A percentile compares a stretch with the other conserved stretches of the same genome.
These are phyloP conservation scores for Eristalis intricaria DNA, from an alignment of 2,888 invertebrate species.

Conservation along the genomic window DNA sequence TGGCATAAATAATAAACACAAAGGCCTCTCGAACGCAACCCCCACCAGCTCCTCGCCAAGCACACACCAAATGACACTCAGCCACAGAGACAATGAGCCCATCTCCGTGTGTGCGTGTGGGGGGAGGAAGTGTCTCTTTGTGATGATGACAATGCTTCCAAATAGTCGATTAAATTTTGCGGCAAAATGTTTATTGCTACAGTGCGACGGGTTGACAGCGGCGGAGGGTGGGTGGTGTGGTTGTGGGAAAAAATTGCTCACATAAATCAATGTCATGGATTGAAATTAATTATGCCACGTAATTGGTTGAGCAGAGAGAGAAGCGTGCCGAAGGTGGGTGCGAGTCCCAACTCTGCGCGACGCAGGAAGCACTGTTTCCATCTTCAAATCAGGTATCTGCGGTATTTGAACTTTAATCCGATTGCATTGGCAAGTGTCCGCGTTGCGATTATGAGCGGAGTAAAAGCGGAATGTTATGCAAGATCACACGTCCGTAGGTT, in stretches of 20 bases:
- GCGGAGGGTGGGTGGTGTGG: not conserved
- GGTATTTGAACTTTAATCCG: not conserved
- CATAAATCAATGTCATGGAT: conserved; percentile 64
- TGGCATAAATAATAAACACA: conserved; percentile 26
- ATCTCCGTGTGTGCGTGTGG: not conserved
- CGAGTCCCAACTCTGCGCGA: no score
- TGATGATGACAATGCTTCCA: conserved; percentile 33
- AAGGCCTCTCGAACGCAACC: not conserved
- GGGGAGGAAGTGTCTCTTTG: not conserved
- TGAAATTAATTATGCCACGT: conserved; percentile 64
- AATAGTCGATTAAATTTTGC: conserved; percentile 44
- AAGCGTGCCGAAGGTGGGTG: not conserved
- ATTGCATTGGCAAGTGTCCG: not conserved
- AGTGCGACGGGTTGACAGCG: not conserved
- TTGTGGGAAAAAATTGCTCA: conserved; percentile 4
- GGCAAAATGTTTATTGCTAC: conserved; percentile 28
- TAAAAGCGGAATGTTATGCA: not conserved
- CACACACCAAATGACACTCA: not conserved
- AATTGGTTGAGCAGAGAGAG: conserved; percentile 44
- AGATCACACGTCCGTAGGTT: not conserved
- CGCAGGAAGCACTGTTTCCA: not conserved
- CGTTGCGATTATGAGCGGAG: not conserved
- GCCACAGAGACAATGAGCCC: not conserved
- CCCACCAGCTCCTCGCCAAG: not conserved
- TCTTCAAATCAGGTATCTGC: not conserved